Evolutionary conservation across 2,797 vertebrate species (phyloP).

Genomic region (Semaprochilodus insignis): DNA sequence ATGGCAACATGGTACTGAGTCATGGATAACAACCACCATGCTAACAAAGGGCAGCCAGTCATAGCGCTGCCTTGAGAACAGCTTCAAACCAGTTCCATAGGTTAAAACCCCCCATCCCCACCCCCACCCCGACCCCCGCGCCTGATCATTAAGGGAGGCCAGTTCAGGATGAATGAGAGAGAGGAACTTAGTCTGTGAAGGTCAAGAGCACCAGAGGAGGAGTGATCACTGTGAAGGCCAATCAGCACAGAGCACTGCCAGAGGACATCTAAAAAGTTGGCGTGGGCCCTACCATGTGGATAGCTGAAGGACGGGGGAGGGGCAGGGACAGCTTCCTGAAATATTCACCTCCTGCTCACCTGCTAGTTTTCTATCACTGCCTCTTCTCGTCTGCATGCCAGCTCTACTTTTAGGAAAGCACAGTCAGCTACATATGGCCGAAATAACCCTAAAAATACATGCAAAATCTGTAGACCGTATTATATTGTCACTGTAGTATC

Average conservation of each 20-base stretch:
- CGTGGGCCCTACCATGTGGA: slow-evolving; percentile 5
- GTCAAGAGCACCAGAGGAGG: slow-evolving; percentile 17
- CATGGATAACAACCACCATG: background rate
- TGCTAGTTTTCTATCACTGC: slow-evolving; percentile 21
- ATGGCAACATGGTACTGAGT: background rate
- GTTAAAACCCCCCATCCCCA: background rate
- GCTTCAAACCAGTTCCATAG: background rate
- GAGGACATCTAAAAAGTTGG: background rate
- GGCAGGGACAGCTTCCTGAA: background rate
- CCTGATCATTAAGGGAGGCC: background rate
- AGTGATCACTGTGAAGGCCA: background rate
- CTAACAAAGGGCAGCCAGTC: slow-evolving; percentile 3
- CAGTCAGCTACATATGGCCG: background rate
- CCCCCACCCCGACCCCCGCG: background rate
- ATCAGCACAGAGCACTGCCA: background rate
- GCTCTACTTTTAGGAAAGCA: slow-evolving; percentile 27
- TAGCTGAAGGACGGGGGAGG: background rate
- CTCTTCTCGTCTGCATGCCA: slow-evolving; percentile 7
- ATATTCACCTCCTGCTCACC: slow-evolving; percentile 18
- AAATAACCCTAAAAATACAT: background rate
- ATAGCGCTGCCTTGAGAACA: background rate
- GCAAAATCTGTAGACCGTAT: background rate
- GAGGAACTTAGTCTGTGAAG: background rate
- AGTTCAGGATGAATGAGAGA: slow-evolving; percentile 1
- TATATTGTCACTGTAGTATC: background rate